A percentile compares a stretch with the other conserved stretches of the same genome.
Evolutionary conservation across 2,113 vertebrate species (phyloP).

Genomic region (Phylloscopus trochilus): DNA sequence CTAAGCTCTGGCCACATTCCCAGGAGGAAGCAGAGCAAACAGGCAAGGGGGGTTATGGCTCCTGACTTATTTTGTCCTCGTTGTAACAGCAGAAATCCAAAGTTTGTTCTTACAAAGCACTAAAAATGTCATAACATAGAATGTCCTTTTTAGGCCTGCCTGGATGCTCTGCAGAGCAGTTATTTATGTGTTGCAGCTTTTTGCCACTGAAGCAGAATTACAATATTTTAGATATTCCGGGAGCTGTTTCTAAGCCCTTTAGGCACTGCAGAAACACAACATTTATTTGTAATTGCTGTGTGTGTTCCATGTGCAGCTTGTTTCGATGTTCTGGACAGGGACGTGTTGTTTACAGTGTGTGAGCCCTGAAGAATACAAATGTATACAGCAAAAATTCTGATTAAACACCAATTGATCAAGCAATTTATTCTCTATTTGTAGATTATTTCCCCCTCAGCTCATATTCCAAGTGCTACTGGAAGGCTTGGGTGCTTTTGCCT

Average conservation of each 20-base stretch:
- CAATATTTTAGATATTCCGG: not conserved
- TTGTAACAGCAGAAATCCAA: not conserved
- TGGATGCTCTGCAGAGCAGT: not conserved
- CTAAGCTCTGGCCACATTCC: fast-evolving
- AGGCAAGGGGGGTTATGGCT: not conserved
- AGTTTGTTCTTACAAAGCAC: not conserved
- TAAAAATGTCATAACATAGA: not conserved
- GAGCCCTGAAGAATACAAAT: not conserved
- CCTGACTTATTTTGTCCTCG: not conserved
- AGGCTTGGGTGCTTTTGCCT: not conserved
- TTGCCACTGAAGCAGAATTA: not conserved
- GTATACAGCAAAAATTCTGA: not conserved
- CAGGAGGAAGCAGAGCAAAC: not conserved
- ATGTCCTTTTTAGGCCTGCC: not conserved
- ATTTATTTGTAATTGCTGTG: not conserved
- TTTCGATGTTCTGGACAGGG: not conserved
- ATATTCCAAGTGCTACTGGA: fast-evolving
- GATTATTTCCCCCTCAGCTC: not conserved
- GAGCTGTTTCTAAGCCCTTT: not conserved
- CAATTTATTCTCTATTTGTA: not conserved
- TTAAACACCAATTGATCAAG: not conserved
- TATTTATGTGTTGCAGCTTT: not conserved
- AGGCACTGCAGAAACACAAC: not conserved
- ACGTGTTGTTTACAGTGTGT: not conserved
- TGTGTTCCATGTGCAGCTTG: not conserved